These are phyloP conservation scores for Diacarnus erythraeanus DNA, from an alignment of 37 sponge, comb jelly and placozoan genomes.

Conservation along the genomic window DNA sequence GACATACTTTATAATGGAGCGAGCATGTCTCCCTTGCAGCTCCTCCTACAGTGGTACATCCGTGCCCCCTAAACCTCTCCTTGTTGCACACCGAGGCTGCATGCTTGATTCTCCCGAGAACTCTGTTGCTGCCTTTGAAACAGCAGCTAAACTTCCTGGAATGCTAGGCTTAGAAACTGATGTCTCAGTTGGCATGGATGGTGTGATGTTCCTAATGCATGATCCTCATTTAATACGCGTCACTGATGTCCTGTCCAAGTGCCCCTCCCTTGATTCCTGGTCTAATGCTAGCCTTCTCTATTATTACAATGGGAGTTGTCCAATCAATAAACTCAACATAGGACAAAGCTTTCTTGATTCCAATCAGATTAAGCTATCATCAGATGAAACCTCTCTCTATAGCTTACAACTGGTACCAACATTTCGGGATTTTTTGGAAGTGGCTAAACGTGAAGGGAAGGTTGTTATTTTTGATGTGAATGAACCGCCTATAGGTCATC, in stretches of 20 bases:
- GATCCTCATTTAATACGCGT: slow-evolving; percentile 42
- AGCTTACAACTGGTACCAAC: slow-evolving; percentile 15
- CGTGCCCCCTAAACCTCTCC: slow-evolving; percentile 28
- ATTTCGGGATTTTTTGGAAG: slow-evolving; percentile 12
- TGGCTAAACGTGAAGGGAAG: slow-evolving; percentile 18
- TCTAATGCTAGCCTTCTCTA: slow-evolving; percentile 34
- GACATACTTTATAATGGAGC: background rate
- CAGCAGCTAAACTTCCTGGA: background rate
- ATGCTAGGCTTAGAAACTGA: slow-evolving; percentile 54
- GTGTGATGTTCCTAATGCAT: slow-evolving; percentile 57
- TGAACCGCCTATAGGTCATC: slow-evolving; percentile 28
- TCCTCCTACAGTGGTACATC: background rate
- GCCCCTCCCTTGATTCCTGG: slow-evolving; percentile 26
- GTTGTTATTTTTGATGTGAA: slow-evolving; percentile 50
- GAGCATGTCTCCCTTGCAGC: slow-evolving; percentile 27
- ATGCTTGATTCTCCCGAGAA: slow-evolving; percentile 39
- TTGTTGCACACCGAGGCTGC: slow-evolving; percentile 67
- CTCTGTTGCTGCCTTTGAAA: slow-evolving; percentile 28
- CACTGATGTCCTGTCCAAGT: slow-evolving; percentile 24
- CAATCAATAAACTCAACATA: slow-evolving; percentile 29
- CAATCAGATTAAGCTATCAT: background rate
- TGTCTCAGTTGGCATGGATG: slow-evolving; percentile 51
- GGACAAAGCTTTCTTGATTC: slow-evolving; percentile 7
- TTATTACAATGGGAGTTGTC: slow-evolving; percentile 35
- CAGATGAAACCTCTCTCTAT: background rate